Base-by-base conservation (phyloP, 2,797 vertebrate species). In the Argyrosomus regius region DNA sequence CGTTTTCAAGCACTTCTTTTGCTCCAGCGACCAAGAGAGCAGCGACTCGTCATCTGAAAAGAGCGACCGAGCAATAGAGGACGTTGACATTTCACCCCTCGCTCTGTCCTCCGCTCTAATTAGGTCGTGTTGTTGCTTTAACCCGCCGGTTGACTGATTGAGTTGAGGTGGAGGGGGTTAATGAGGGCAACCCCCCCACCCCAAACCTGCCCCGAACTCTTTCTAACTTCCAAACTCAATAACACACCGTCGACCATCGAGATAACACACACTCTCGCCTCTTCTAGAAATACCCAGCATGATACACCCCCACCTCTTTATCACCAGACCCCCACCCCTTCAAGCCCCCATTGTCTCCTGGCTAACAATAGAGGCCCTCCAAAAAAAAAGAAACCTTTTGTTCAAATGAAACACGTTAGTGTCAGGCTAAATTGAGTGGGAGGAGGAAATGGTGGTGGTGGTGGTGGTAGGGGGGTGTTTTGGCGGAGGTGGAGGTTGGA, bases 61-160 rank as follows among this genome's bases (percentile, higher is more conserved):
- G 82, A 80, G 67, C 6, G 10, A 74, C 73, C 60, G 52, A 78
- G 46, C 87, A 77, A 91, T 57, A 56, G 82, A 89, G 89, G 87
- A 89, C 83, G 89, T 94, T 95, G 95, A 96, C 95, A 95, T 95
- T 96, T 96, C 91, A 93, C 94, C 94, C 85, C 61, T 77, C 60
- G 82, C 85, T 92, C 84, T 87, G 92, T 94, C 94, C 93, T 94
- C 83, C 86, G 87, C 93, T 91, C 95, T 96, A 96, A 96, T 97
- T 96, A 97, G 94, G 92, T 91, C 89, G 92, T 94, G 92, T 95
- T 96, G 94, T 96, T 96, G 96, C 96, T 95, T 94, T 94, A 96
- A 96, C 95, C 90, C 89, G 90, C 89, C 90, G 93, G 77, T 92
- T 60, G 91, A 84, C 90, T 87, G 90, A 93, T 93, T 86, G 92